Evolutionary conservation across 2,888 invertebrate species (phyloP), one percentile per base, ranked within the genome.

Genomic region (Prenolepis imparis): DNA sequence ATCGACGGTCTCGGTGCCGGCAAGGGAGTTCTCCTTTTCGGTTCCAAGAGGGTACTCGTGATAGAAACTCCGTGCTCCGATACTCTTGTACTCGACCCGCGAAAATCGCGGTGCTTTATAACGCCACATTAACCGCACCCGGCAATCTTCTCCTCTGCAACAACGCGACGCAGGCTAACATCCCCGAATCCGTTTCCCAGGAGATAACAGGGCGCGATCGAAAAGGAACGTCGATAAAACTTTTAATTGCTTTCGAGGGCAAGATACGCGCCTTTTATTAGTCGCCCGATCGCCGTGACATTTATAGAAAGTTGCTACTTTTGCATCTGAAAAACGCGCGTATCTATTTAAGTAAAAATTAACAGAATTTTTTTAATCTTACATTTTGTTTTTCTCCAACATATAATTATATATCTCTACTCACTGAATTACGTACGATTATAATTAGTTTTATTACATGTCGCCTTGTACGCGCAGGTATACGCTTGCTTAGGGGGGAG

Each of bases 121-220:
- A 92, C 90, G 90, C 89, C 91, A 90, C 92, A 92, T 93, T 92
- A 92, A 92, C 89, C 91, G 92, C n/a, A n/a, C n/a, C 89, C 91
- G 91, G 90, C 91, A 91, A 92, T 92, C 90, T 91, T 91, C 89
- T 88, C 84, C 86, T 81, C 72, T 85, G 84, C 90, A 64, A 81
- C 73, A n/a, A 12, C 57, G 57, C 59, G 57, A 44, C 73, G 84
- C 81, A 78, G 81, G 61, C 81, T 81, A 77, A 52, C 77, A 82
- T 80, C 78, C 83, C 84, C 78, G 44, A 67, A 55, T 73, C 55
- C 39, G 63, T 12, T n/a, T 12, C 21, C n/a, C 48, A 0, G 21
- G 28, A 63, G 73, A 87, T 85, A 74, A 32, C 59, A 61, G 63
- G n/a, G n/a, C n/a, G 52, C 59, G 48, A 68, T 66, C 72, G 74